Evolutionary conservation across 2,113 vertebrate species (phyloP), one percentile per base, ranked within the genome.

Genomic region (Blennius ocellaris): DNA sequence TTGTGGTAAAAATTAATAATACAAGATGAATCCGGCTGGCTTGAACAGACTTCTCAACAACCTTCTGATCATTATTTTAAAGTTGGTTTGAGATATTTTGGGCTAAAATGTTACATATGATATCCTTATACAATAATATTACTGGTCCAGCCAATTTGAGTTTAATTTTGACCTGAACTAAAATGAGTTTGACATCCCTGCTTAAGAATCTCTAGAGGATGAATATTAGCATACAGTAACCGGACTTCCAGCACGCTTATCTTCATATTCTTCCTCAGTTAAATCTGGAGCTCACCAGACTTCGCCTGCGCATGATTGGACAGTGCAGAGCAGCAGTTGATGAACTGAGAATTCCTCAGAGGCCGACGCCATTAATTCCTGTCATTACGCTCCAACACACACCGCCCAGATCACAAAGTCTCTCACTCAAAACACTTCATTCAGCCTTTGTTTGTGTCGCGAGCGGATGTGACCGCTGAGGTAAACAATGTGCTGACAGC

Each of bases 201-300:
- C 21, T 30, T 30, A 4, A 30, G 21, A 30, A 30, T 30, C 21
- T 30, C 21, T 4, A 30, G 21, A 30, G 21, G 21, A 15, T 17
- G 11, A 40, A 76, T 61, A 81, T 78, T 69, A 80, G 65, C 74
- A 16, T 68, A 70, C 41, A 69, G 45, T 7, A 38, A 9, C 7
- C 7, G 44, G 57, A 6, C 68, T 37, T 68, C 14, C 65, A 47
- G 74, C 59, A 16, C 56, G 21, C 55, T 86, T 74, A 69, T 66
- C 51, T 76, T 78, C 78, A 88, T 74, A 57, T 36, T 62, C 62
- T 49, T 38, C 55, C 73, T 68, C 16, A 85, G 59, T 45, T 74
- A 62, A 84, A 73, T 73, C 69, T 68, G 8, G 5, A 48, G 73
- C 51, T 81, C 57, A 40, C 5, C 45, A 43, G 52, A 60, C 36